A percentile compares a stretch with the other conserved stretches of the same genome.
phyloP scores from a whole-genome alignment of 2,797 vertebrate species.

The Bucorvus abyssinicus region DNA sequence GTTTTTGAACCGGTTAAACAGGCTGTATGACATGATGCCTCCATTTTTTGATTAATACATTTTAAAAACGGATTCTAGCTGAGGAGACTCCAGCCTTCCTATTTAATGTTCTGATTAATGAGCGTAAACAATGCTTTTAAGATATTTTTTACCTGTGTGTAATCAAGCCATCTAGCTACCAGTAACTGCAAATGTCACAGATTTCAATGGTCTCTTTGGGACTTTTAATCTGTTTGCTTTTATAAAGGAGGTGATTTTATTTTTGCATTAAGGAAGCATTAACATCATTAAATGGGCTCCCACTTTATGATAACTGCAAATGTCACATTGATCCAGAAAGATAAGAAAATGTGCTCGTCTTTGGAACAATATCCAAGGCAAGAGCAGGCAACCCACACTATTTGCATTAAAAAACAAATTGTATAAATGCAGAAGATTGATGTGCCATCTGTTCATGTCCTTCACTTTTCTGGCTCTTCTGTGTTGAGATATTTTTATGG shows the following conservation, averaged over 20 bases:
- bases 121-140: slow-evolving; percentile 74
- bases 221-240: slow-evolving; percentile 83
- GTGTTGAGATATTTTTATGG: slow-evolving; percentile 86
- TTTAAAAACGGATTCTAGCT: slow-evolving; percentile 32
- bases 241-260: slow-evolving; percentile 84
- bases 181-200: slow-evolving; percentile 80
- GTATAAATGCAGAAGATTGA: slow-evolving; percentile 87
- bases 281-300: slow-evolving; percentile 85
- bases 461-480: slow-evolving; percentile 84
- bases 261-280: slow-evolving; percentile 87
- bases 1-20: slow-evolving; percentile 28
- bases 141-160: slow-evolving; percentile 71
- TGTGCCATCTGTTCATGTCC: slow-evolving; percentile 85
- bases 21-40: slow-evolving; percentile 22
- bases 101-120: slow-evolving; percentile 74
- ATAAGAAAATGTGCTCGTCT: slow-evolving; percentile 85
- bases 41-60: slow-evolving; percentile 44
- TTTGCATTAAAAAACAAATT: slow-evolving; percentile 89
- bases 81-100: slow-evolving; percentile 41
- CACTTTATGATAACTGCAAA: slow-evolving; percentile 86
- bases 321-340: slow-evolving; percentile 87
- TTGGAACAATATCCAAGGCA: slow-evolving; percentile 84
- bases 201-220: slow-evolving; percentile 81
- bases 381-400: slow-evolving; percentile 84
- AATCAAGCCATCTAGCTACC: slow-evolving; percentile 75